Evolutionary conservation across 2,797 vertebrate genomes (phyloP).

Genomic region (Delichon dasypus): DNA sequence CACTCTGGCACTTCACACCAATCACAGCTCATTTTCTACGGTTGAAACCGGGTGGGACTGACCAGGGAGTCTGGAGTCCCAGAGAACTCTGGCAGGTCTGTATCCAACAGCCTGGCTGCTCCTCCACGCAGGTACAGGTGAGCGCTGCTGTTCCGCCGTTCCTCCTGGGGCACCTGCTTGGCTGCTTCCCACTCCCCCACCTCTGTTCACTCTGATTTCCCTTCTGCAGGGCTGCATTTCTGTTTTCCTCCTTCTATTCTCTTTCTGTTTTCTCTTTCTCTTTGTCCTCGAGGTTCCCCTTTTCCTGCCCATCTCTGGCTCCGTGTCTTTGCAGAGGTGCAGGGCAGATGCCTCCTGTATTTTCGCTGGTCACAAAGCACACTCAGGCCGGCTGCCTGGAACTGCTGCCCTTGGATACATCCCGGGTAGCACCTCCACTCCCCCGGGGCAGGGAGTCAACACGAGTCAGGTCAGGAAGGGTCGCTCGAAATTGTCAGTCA

Average conservation of each 20-base stretch:
- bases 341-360: not conserved
- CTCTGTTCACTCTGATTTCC: not conserved
- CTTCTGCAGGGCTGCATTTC: not conserved
- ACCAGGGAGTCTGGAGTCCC: not conserved
- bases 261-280: not conserved
- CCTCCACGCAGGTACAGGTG: not conserved
- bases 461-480: not conserved
- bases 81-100: not conserved
- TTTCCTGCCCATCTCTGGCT: not conserved
- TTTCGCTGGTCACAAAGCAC: not conserved
- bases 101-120: not conserved
- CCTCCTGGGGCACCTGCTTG: too few species aligned
- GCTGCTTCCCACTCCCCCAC: not conserved
- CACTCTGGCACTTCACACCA: not conserved
- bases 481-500: not conserved
- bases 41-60: not conserved
- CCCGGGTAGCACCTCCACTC: not conserved
- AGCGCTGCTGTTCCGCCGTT: accelerated
- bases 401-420: not conserved
- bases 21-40: not conserved
- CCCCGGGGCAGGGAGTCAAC: accelerated
- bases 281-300: not conserved
- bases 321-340: not conserved
- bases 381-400: not conserved
- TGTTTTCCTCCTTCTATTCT: not conserved